Evolutionary conservation across 2,888 invertebrate species (phyloP).

Genomic region (Drosophila quinaria): DNA sequence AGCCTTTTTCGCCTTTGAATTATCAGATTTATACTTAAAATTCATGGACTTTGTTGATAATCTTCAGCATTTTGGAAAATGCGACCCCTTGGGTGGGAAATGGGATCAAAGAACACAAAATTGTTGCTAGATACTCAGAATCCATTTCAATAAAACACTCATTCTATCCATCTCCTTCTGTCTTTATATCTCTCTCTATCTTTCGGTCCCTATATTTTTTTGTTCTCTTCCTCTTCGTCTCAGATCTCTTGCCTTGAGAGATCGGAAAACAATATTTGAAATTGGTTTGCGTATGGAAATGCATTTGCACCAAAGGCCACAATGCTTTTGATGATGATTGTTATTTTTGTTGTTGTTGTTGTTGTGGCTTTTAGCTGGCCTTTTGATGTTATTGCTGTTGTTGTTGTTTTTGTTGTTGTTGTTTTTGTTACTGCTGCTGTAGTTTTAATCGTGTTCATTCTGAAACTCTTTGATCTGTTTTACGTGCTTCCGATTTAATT

Average conservation of each 20-base stretch:
- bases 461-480: slow-evolving; percentile 67
- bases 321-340: slow-evolving; percentile 41
- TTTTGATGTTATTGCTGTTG: slow-evolving; percentile 33
- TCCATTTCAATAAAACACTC: not conserved
- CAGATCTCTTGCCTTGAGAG: slow-evolving; percentile 6
- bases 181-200: not conserved
- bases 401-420: slow-evolving; percentile 15
- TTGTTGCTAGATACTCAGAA: not conserved
- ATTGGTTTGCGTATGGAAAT: slow-evolving; percentile 26
- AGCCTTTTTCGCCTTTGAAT: not conserved
- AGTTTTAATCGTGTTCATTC: slow-evolving; percentile 22
- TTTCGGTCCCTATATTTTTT: not conserved
- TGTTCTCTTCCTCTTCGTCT: not conserved
- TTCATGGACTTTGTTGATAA: not conserved
- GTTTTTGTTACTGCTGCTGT: slow-evolving; percentile 14
- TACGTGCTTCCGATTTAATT: slow-evolving; percentile 75
- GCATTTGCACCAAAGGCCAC: slow-evolving; percentile 39
- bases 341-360: slow-evolving; percentile 11
- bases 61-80: not conserved
- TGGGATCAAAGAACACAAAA: not conserved
- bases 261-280: slow-evolving; percentile 11
- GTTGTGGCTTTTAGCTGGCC: slow-evolving; percentile 30
- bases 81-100: not conserved
- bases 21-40: not conserved
- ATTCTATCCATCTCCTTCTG: not conserved